Evolutionary conservation across 2,113 vertebrate genomes (phyloP).

Genomic region (Protomyctophum bolini): DNA sequence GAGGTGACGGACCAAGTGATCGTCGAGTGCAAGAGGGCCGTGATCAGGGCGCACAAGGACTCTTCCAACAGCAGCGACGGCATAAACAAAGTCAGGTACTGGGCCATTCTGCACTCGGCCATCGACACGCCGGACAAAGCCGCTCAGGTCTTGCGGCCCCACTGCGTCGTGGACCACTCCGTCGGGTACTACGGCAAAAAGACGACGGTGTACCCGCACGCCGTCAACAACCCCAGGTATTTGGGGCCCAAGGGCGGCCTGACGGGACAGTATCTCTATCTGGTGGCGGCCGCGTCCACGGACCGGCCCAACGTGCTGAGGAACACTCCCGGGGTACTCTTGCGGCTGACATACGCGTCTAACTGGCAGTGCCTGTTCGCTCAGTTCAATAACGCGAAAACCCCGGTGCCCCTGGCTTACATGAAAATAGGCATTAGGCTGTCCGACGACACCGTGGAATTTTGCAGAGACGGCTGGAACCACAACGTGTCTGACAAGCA

Average conservation of each 20-base stretch:
- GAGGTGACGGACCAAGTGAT: not conserved
- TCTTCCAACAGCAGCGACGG: constrained; percentile 3
- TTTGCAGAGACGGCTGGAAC: not conserved
- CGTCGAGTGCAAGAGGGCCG: not conserved
- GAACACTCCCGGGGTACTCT: not conserved
- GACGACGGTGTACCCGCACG: not conserved
- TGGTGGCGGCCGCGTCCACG: not conserved
- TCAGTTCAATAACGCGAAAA: not conserved
- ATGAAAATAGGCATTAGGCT: not conserved
- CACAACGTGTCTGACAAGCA: not conserved
- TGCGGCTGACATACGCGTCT: not conserved
- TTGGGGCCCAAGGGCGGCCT: not conserved
- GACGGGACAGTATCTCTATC: not conserved
- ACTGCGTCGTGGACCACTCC: not conserved
- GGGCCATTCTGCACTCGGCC: not conserved
- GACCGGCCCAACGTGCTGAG: not conserved
- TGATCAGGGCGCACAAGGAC: constrained; percentile 5
- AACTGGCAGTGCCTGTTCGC: not conserved
- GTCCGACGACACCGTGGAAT: not conserved
- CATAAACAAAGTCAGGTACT: constrained; percentile 5
- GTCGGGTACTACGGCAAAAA: constrained; percentile 3
- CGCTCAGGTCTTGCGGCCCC: constrained; percentile 4
- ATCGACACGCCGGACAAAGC: constrained; percentile 3
- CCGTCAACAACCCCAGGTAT: not conserved
- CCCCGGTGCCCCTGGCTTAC: not conserved